Conservation (phyloP, 1,140 invertebrate genomes). For the Dendrolimus punctatus region DNA sequence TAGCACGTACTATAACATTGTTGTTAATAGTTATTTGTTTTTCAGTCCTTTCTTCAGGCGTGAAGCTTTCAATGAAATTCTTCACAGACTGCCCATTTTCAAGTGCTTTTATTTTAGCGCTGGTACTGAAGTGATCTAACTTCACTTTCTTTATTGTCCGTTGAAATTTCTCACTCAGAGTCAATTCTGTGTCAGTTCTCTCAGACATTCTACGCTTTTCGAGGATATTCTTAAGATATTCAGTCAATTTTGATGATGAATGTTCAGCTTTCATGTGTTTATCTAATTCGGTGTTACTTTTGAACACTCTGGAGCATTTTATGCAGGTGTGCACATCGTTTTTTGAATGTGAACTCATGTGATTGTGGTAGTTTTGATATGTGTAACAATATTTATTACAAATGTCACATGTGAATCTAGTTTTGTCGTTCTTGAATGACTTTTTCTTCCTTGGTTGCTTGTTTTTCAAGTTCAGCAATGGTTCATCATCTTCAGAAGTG, state of each 20-base stretch:
- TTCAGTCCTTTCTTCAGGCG: constrained; percentile 29
- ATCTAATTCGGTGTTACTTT: constrained; percentile 25
- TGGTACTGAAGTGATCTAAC: background rate
- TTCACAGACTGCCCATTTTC: constrained; percentile 36
- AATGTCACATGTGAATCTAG: constrained; percentile 36
- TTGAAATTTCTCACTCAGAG: constrained; percentile 22
- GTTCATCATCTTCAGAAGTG: constrained; percentile 9
- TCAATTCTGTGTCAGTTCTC: background rate
- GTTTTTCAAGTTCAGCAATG: constrained; percentile 9
- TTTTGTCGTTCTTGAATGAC: constrained; percentile 8
- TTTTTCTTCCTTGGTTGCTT: constrained; percentile 11
- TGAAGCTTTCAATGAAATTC: constrained; percentile 53
- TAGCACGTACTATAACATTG: constrained; percentile 24
- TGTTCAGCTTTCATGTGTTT: constrained; percentile 39
- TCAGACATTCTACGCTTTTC: constrained; percentile 31
- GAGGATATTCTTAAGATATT: constrained; percentile 46
- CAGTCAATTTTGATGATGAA: constrained; percentile 41
- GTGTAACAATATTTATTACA: constrained; percentile 56
- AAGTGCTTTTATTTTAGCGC: constrained; percentile 24
- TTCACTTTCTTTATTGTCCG: constrained; percentile 38
- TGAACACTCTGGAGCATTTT: constrained; percentile 41
- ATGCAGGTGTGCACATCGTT: constrained; percentile 36
- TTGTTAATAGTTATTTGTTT: constrained; percentile 17
- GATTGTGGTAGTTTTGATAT: constrained; percentile 49
- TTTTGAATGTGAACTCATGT: constrained; percentile 36